Conservation (phyloP, 2,113 vertebrate species). For the Ceuthmochares aereus region DNA sequence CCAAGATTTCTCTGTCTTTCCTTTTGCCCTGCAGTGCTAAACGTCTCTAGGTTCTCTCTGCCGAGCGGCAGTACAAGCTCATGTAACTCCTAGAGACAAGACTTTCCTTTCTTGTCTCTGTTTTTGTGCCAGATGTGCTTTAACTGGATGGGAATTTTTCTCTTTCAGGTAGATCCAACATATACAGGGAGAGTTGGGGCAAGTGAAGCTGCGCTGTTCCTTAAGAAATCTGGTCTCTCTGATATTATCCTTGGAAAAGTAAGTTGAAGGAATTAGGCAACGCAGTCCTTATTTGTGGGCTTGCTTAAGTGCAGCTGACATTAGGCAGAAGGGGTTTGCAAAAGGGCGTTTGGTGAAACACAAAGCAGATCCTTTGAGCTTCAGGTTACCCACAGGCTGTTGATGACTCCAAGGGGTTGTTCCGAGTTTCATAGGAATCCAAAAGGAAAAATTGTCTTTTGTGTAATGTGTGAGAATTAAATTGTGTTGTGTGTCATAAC, state of each 20-base stretch:
- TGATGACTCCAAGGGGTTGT: background rate
- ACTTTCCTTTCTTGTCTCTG: background rate
- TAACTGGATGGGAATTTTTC: background rate
- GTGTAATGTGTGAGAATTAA: background rate
- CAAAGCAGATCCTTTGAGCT: background rate
- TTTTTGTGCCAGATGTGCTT: background rate
- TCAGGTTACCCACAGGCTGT: background rate
- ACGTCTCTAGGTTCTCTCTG: background rate
- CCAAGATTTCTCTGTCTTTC: background rate
- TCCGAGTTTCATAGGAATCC: background rate
- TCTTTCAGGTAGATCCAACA: slow-evolving; percentile 89
- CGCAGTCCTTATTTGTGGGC: background rate
- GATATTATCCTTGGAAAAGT: slow-evolving; percentile 95
- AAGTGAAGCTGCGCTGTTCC: slow-evolving; percentile 92
- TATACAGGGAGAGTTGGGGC: slow-evolving; percentile 92
- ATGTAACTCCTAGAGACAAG: background rate
- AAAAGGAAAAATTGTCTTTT: background rate
- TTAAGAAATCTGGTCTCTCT: slow-evolving; percentile 95
- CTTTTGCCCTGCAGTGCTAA: background rate
- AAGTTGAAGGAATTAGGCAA: background rate
- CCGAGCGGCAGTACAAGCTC: background rate
- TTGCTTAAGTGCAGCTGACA: background rate
- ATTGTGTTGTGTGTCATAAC: background rate
- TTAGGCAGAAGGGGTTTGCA: background rate
- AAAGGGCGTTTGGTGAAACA: background rate